Base-by-base conservation (phyloP, 2,797 vertebrate genomes). In the Phataginus tetradactyla region DNA sequence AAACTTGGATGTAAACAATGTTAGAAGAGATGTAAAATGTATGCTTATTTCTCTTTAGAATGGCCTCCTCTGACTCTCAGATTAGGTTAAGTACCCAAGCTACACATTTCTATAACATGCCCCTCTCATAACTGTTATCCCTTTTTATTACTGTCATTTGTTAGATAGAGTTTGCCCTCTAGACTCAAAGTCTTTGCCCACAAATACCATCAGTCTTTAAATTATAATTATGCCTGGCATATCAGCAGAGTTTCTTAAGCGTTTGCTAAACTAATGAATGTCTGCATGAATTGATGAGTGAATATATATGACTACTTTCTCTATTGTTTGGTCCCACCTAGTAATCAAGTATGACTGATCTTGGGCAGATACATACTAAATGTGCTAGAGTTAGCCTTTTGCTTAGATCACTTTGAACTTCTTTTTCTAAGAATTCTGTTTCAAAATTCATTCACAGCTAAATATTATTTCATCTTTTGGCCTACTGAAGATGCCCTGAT, bases 221-320 rank as follows among this genome's bases (percentile, higher is more conserved):
- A 49, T 79, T 18, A 12, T 45, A 83, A 18, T 63, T 53, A 45
- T 45, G 15, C 29, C 77, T 91, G 17, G 11, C 37, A 71, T 0
- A 25, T 80, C 51, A 42, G 7, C 32, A 51, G 27, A 49, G 18
- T 83, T 93, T 71, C 85, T 81, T 45, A 89, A 88, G 45, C 79
- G 53, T 13, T 96, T 85, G 6, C 25, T 92, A 96, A 96, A 89
- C 69, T 61, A 94, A 93, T 64, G 29, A 87, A 17, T 63, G 9
- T 78, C 3, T 63, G 13, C 34, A 17, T 39, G 66, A 93, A 59
- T 42, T 25, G 27, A 68, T 53, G 23, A 51, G 25, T 53, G 20
- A 53, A 64, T 79, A n/a, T 86, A 29, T 83, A 59, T 74, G 37
- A 37, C 7, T 57, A 59, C 29, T 64, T 79, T 89, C 23, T 29